Conservation (phyloP, 2,888 invertebrate genomes). For the Acronicta alni region DNA sequence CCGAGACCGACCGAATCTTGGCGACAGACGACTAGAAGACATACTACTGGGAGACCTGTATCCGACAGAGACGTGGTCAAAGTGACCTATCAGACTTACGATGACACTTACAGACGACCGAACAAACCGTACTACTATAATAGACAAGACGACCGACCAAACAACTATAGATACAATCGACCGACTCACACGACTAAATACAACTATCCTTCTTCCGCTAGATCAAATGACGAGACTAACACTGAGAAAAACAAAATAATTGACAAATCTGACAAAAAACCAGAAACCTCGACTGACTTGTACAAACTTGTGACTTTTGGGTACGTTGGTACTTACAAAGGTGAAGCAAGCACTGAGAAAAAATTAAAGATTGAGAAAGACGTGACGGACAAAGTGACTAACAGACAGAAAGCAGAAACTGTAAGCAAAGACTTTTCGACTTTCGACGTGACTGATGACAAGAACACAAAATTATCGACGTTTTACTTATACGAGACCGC, state of each 20-base stretch:
- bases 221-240: constrained; percentile 76
- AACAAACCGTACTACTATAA: constrained; percentile 79
- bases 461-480: constrained; percentile 77
- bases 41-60: constrained; percentile 46
- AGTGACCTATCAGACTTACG: constrained; percentile 85
- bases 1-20: constrained; percentile 85
- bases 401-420: constrained; percentile 60
- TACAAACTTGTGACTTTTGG: constrained; percentile 86
- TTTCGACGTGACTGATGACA: constrained; percentile 61
- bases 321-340: constrained; percentile 85
- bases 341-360: constrained; percentile 56
- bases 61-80: constrained; percentile 82
- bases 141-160: constrained; percentile 67
- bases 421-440: constrained; percentile 81
- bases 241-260: constrained; percentile 45
- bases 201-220: constrained; percentile 74
- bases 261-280: constrained; percentile 53
- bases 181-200: constrained; percentile 69
- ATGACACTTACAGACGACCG: constrained; percentile 83
- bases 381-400: constrained; percentile 45
- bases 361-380: constrained; percentile 24
- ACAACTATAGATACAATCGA: constrained; percentile 70
- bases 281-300: constrained; percentile 72
- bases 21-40: constrained; percentile 79
- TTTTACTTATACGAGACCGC: constrained; percentile 81